A percentile compares a stretch with the other conserved stretches of the same genome.
Evolutionary conservation across 1,140 invertebrate genomes (phyloP).

Genomic region (Heliothis subflexa): DNA sequence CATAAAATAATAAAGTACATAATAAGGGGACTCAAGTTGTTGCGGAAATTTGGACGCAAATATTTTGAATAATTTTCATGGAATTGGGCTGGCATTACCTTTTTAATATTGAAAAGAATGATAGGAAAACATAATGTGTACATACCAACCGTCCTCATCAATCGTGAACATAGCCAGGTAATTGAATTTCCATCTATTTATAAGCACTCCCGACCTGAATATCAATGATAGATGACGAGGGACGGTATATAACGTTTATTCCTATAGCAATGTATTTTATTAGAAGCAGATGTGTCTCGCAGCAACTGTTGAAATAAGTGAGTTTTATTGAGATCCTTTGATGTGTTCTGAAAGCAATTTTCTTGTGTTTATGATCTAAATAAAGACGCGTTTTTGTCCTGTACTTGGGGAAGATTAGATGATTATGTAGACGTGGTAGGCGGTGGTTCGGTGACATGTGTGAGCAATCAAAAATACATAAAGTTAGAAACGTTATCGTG

Average conservation of each 20-base stretch:
- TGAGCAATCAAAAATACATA: constrained; percentile 38
- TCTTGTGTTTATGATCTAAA: constrained; percentile 57
- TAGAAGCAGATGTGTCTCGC: constrained; percentile 68
- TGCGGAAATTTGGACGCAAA: too few relatives aligned
- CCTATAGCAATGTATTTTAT: constrained; percentile 66
- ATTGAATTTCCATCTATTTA: constrained; percentile 52
- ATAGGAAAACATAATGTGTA: constrained; percentile 37
- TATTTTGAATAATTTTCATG: background rate
- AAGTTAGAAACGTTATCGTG: constrained; percentile 11
- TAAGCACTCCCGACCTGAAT: constrained; percentile 47
- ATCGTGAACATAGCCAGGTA: constrained; percentile 30
- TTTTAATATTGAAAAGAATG: constrained; percentile 34
- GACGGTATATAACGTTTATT: constrained; percentile 58
- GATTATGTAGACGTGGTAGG: constrained; percentile 5
- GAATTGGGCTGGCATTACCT: background rate
- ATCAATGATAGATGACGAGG: constrained; percentile 59
- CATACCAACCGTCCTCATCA: constrained; percentile 20
- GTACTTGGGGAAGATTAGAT: constrained; percentile 24
- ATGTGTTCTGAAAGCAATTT: constrained; percentile 72
- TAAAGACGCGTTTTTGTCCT: constrained; percentile 40
- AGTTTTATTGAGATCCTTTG: constrained; percentile 74
- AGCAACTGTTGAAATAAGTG: constrained; percentile 71
- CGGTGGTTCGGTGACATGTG: constrained; percentile 20
- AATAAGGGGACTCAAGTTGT: too few relatives aligned
- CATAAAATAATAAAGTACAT: background rate